Conservation (phyloP, 2,113 vertebrate genomes). For the Microcebus murinus region DNA sequence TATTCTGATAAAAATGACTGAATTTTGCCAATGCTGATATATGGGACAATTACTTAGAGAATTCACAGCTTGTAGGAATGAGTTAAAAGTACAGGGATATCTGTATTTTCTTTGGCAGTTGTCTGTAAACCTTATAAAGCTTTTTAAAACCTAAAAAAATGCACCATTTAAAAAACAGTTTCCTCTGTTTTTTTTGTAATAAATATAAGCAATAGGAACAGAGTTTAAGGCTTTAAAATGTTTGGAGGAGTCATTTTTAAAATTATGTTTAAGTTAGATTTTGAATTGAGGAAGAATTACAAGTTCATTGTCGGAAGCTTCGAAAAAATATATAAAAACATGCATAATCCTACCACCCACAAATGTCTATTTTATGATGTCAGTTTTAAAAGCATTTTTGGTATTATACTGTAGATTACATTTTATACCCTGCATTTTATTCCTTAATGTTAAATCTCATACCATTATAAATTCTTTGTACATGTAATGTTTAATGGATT, state of each 20-base stretch:
- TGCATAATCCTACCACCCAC: neutral
- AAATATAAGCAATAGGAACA: neutral
- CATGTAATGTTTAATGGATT: neutral
- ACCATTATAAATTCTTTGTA: neutral
- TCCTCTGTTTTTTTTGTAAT: neutral
- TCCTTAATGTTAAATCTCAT: neutral
- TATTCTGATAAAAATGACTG: neutral
- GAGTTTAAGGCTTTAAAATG: neutral
- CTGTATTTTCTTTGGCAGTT: neutral
- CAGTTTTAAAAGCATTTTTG: conserved; percentile 48
- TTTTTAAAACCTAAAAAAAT: neutral
- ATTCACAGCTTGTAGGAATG: neutral
- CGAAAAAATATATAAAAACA: neutral
- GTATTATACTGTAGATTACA: neutral
- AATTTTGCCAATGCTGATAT: neutral
- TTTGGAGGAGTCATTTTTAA: neutral
- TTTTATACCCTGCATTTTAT: conserved; percentile 27
- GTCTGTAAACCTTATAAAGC: neutral
- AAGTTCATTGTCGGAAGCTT: neutral
- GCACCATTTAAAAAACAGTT: neutral
- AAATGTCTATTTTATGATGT: neutral
- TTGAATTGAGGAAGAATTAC: neutral
- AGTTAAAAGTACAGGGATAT: neutral
- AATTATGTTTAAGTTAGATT: neutral
- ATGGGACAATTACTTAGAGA: neutral